A percentile compares a stretch with the other conserved stretches of the same genome.
Conservation (phyloP, 2,797 vertebrate species). For the Anniella stebbinsi region DNA sequence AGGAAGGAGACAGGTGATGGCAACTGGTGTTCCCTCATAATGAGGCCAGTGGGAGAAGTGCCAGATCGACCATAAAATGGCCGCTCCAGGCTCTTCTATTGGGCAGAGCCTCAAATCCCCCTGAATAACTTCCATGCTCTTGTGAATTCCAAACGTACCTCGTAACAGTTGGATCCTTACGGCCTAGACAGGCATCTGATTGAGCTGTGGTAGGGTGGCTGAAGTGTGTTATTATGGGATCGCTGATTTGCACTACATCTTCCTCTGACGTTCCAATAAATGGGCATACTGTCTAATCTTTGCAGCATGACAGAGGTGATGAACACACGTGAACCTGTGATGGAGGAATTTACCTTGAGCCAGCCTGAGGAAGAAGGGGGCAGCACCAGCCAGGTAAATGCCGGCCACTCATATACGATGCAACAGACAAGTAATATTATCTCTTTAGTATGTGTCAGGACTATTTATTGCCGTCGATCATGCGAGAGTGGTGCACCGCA, state of each 20-base stretch:
- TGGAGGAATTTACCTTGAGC: constrained; percentile 83
- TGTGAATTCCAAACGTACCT: background rate
- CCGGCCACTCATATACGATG: background rate
- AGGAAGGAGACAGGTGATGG: background rate
- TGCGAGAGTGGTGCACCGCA: constrained; percentile 8
- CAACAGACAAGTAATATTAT: background rate
- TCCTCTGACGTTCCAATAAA: background rate
- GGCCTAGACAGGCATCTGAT: background rate
- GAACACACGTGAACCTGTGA: constrained; percentile 85
- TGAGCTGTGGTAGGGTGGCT: background rate
- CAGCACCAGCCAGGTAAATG: constrained; percentile 81
- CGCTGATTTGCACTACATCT: background rate
- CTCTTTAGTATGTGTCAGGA: background rate
- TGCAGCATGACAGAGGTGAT: constrained; percentile 90
- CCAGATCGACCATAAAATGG: background rate
- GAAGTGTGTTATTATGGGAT: background rate
- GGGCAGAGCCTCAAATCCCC: background rate
- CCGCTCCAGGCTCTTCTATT: background rate
- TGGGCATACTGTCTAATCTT: constrained; percentile 11
- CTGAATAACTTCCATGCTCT: background rate
- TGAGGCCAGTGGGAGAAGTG: background rate
- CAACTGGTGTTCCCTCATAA: background rate
- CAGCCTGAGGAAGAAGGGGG: constrained; percentile 80
- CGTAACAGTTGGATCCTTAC: background rate
- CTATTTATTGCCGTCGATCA: background rate